phyloP scores from a whole-genome alignment of 2,888 invertebrate genomes.

The Morinoia aosen region DNA sequence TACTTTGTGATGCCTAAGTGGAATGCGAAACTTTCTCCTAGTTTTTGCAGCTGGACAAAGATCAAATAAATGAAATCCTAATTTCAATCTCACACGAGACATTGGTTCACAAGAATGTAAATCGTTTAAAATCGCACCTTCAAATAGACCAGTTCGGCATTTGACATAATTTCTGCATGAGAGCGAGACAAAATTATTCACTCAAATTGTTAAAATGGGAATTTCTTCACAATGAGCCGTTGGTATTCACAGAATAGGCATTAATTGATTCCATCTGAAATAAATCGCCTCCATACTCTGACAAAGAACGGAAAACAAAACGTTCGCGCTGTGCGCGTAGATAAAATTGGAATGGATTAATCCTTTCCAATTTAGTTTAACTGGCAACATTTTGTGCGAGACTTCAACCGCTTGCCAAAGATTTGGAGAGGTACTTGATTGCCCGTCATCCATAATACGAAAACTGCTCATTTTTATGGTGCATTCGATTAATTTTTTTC shows the following conservation, averaged over 20 bases:
- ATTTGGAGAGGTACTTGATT: background rate
- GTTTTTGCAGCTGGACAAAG: background rate
- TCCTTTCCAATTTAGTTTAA: background rate
- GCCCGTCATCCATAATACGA: background rate
- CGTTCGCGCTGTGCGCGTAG: background rate
- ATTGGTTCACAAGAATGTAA: background rate
- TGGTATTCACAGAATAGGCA: background rate
- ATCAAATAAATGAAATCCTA: background rate
- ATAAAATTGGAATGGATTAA: background rate
- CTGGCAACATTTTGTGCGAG: background rate
- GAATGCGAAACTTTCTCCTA: background rate
- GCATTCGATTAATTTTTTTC: background rate
- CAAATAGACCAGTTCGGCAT: background rate
- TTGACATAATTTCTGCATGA: background rate
- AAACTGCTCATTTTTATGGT: background rate
- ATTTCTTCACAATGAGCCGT: background rate
- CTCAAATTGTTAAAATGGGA: background rate
- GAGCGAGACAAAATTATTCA: background rate
- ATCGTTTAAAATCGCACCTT: background rate
- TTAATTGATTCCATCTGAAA: background rate
- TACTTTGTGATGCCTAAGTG: background rate
- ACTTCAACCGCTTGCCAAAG: background rate
- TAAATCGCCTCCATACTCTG: background rate
- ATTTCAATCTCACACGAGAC: background rate
- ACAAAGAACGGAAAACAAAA: background rate